These are phyloP conservation scores for Eumacrocentrus americanus DNA, from an alignment of 2,888 invertebrate genomes.

Conservation along the genomic window DNA sequence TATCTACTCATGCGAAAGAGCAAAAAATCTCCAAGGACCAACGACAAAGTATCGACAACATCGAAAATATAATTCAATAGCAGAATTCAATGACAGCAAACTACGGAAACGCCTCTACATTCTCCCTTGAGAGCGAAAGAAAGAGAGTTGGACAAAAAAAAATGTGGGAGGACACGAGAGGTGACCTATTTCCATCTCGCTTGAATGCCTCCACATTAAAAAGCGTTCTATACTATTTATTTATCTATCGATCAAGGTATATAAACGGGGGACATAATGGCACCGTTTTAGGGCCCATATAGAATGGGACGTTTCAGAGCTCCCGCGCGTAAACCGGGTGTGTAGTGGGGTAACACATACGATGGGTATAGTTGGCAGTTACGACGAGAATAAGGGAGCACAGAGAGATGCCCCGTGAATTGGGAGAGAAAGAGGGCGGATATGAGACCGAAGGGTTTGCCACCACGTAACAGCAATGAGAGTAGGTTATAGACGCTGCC, in stretches of 20 bases:
- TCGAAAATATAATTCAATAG: neutral
- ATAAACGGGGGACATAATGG: constrained; percentile 12
- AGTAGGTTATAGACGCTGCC: constrained; percentile 58
- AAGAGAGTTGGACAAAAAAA: constrained; percentile 4
- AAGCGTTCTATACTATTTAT: constrained; percentile 10
- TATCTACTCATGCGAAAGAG: neutral
- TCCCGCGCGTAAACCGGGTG: neutral
- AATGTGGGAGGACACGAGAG: neutral
- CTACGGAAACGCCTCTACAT: constrained; percentile 1
- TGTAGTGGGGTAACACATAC: neutral
- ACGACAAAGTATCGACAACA: too few species aligned
- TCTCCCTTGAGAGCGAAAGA: neutral
- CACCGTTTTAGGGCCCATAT: constrained; percentile 16
- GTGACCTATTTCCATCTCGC: constrained; percentile 14
- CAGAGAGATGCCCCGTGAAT: neutral
- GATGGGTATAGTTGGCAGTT: constrained; percentile 2
- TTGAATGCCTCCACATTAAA: neutral
- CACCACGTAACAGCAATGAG: too few species aligned
- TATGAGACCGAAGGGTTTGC: constrained; percentile 28
- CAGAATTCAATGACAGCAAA: neutral
- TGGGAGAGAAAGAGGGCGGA: constrained; percentile 25
- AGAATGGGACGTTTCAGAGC: constrained; percentile 1
- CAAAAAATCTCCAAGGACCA: too few species aligned
- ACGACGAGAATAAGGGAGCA: constrained; percentile 12
- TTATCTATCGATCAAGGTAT: constrained; percentile 24